Evolutionary conservation across 2,113 vertebrate genomes (phyloP).

Genomic region (Cheilinus undulatus): DNA sequence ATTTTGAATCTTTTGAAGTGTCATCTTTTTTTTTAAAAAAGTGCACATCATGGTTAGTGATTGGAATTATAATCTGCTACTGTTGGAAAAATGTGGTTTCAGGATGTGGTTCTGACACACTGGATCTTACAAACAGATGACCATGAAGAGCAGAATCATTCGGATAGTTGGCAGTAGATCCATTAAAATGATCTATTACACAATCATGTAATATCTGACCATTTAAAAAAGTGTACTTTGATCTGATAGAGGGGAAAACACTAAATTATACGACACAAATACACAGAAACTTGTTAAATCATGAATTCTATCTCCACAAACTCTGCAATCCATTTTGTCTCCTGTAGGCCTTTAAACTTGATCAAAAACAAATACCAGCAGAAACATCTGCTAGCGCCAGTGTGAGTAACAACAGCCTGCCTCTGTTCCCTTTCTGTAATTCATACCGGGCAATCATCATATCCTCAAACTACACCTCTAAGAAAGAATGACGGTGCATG

Average conservation of each 20-base stretch:
- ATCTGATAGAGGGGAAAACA: constrained; percentile 4
- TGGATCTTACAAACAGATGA: not conserved
- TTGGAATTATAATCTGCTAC: constrained; percentile 8
- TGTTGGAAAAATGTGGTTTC: not conserved
- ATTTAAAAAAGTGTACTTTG: constrained; percentile 16
- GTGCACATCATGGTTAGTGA: constrained; percentile 7
- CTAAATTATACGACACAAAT: not conserved
- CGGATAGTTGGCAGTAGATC: constrained; percentile 4
- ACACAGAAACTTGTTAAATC: not conserved
- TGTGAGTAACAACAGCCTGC: constrained; percentile 23
- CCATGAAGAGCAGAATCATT: not conserved
- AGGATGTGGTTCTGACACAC: not conserved
- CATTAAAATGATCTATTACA: constrained; percentile 2
- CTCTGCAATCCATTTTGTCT: constrained; percentile 12
- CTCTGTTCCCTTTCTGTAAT: constrained; percentile 20
- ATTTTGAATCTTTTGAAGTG: constrained; percentile 34
- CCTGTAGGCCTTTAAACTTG: constrained; percentile 18
- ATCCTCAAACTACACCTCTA: constrained; percentile 25
- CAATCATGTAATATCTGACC: too few relatives aligned
- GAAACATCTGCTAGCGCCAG: constrained; percentile 35
- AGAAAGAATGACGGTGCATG: constrained; percentile 27
- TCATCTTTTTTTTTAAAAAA: constrained; percentile 24
- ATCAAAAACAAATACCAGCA: constrained; percentile 7
- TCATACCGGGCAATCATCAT: constrained; percentile 6
- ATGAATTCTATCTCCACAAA: not conserved